phyloP scores from a whole-genome alignment of 2,797 vertebrate genomes.

The Lepilemur septentrionalis region DNA sequence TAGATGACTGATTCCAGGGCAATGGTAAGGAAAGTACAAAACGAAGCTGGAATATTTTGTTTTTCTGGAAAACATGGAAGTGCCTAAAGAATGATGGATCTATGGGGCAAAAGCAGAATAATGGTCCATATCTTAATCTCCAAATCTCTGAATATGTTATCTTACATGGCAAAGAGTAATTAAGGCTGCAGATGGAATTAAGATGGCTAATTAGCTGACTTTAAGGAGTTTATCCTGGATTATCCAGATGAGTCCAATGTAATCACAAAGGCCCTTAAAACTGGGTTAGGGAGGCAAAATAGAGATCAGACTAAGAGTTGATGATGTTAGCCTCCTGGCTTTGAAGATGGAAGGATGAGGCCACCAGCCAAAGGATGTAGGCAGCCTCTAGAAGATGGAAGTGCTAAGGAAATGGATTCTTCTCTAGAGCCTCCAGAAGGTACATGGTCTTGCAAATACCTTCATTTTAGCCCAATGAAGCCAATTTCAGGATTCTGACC shows the following conservation, averaged over 20 bases:
- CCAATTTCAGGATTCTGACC: not conserved
- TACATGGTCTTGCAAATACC: fast-evolving
- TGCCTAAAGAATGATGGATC: not conserved
- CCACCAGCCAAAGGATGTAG: no score
- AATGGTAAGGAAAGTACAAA: not conserved
- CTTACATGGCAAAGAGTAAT: not conserved
- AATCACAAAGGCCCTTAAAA: not conserved
- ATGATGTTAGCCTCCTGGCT: no score
- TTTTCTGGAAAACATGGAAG: not conserved
- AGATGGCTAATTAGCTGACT: not conserved
- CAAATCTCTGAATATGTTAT: not conserved
- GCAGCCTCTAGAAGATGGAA: not conserved
- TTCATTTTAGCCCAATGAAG: not conserved
- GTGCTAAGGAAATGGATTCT: not conserved
- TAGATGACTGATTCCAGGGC: not conserved
- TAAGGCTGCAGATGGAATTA: not conserved
- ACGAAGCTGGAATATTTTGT: not conserved
- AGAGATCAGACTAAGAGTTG: not conserved
- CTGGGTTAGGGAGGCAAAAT: not conserved
- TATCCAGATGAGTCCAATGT: not conserved
- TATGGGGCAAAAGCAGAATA: not conserved
- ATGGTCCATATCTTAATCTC: not conserved
- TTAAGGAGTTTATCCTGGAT: not conserved
- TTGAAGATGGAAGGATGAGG: not conserved
- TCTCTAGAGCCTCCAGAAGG: not conserved